Percentiles rank a stretch among this genome's conserved stretches.
phyloP scores from a whole-genome alignment of 2,113 vertebrate genomes.

The Isichthys henryi region DNA sequence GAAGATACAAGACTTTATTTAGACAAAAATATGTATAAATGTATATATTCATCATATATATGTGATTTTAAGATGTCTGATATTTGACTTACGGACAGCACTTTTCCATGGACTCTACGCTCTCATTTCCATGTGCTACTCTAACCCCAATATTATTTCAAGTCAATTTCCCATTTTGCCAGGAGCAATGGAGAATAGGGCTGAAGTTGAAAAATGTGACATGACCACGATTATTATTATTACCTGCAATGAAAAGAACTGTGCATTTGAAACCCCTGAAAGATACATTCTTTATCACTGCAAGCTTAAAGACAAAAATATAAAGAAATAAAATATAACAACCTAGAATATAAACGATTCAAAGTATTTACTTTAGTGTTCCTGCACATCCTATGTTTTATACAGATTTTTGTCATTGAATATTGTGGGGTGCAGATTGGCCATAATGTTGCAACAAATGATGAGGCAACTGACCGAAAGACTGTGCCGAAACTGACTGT shows the following conservation, averaged over 20 bases:
- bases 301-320: background rate
- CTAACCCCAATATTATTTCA: background rate
- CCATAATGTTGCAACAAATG: too few relatives aligned
- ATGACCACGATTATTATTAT: constrained; percentile 15
- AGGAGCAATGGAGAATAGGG: background rate
- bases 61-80: background rate
- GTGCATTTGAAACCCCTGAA: background rate
- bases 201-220: constrained; percentile 10
- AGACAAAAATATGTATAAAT: background rate
- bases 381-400: background rate
- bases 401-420: background rate
- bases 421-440: too few relatives aligned
- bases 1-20: background rate
- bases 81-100: background rate
- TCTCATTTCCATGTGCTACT: background rate
- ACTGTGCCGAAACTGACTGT: too few relatives aligned
- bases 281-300: background rate
- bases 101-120: background rate
- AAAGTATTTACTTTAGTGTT: background rate
- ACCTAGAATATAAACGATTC: background rate
- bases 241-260: background rate
- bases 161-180: background rate
- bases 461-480: too few relatives aligned
- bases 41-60: background rate
- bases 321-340: background rate